Conservation (phyloP, 2,888 invertebrate genomes). For the Tachystola acroxantha region DNA sequence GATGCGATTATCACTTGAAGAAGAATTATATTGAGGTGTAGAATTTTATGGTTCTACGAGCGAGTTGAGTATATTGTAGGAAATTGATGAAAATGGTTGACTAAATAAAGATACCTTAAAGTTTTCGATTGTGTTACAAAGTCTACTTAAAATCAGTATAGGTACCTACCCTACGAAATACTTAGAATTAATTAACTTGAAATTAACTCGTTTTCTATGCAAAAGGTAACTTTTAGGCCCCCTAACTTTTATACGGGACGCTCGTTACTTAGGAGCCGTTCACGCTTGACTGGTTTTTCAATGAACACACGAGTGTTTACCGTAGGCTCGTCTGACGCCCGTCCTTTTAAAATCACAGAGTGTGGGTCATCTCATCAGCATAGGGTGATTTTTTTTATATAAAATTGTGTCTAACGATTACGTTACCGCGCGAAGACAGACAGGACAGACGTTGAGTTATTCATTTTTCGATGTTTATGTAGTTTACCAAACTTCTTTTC, state of each 20-base stretch:
- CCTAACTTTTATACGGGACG: conserved; percentile 3
- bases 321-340: conserved; percentile 7
- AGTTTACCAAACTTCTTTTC: too few species aligned
- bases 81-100: too few species aligned
- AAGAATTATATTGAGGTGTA: too few species aligned
- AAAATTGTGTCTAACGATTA: too few species aligned
- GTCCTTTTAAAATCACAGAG: conserved; percentile 1
- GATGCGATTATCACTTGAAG: too few species aligned
- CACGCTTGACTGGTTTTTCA: conserved; percentile 18
- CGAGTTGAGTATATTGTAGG: too few species aligned
- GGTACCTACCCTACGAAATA: background rate
- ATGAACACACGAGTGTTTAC: conserved; percentile 17
- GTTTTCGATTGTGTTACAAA: too few species aligned
- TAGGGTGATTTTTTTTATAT: conserved; percentile 1
- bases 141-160: background rate
- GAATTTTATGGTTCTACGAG: too few species aligned
- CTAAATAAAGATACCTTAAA: too few species aligned
- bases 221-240: conserved; percentile 5
- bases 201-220: conserved; percentile 2
- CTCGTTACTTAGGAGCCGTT: conserved; percentile 7
- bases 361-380: background rate
- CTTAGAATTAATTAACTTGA: conserved; percentile 5
- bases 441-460: too few species aligned
- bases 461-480: too few species aligned
- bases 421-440: too few species aligned